Base-by-base conservation (phyloP, 2,113 vertebrate species). In the Gobius niger region DNA sequence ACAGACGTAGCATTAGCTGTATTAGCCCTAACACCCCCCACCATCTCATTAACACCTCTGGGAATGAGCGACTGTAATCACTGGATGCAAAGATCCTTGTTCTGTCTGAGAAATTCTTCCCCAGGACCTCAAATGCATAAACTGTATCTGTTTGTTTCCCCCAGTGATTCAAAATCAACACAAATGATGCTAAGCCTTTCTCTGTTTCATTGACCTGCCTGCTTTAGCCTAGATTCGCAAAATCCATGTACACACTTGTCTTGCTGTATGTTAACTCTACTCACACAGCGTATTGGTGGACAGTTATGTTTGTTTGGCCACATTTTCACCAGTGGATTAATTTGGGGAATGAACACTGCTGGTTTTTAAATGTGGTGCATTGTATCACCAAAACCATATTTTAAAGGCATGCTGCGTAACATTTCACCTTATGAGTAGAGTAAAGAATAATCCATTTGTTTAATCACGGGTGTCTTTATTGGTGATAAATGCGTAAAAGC, bases 51-150 rank as follows among this genome's bases (percentile, higher is more conserved):
- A 91, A 90, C 88, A 82, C 84, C 80, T 84, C 87, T 84, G 81
- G 75, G 86, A 90, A 90, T 91, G 86, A 85, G 80, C 68, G 59
- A 86, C 87, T 86, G 84, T 87, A 85, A 90, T 87, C 84, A 87
- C 82, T 81, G 14, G 62, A 91, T 95, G 93, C 93, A 94, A 94
- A 92, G 81, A 84, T 87, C 72, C 75, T 76, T 81, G 68, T 69
- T 78, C 79, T 82, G 78, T 86, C 70, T 79, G 74, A 86, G 86
- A 78, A 82, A 88, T 87, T 73, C 81, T 75, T 67, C 81, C 77
- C 82, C 63, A 50, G 75, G 81, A 60, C 34, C 72, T 76, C 50
- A 7, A 63, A 54, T 80, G 54, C 24, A 52, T 14, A 76, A 34
- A 34, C 24, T 34, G 24, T 34, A 34, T 34, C 76, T 63, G 47